phyloP scores from a whole-genome alignment of 1,140 invertebrate species.

The Pemphigus obesinymphae region DNA sequence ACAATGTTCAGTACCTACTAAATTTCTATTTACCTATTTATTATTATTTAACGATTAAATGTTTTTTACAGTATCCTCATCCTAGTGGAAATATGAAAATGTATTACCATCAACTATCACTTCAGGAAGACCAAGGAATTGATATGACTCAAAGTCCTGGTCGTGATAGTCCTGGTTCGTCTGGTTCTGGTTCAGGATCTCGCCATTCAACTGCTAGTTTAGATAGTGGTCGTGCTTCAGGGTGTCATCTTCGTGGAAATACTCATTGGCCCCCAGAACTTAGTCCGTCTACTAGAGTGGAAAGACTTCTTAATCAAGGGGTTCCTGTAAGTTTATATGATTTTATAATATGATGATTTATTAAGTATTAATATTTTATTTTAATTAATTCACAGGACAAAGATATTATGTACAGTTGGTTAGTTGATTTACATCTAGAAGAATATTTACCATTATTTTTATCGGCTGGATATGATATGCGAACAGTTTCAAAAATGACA shows the following conservation, averaged over 20 bases:
- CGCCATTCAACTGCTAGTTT: conserved; percentile 87
- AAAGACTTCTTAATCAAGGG: conserved; percentile 62
- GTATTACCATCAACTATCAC: conserved; percentile 67
- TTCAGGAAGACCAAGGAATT: conserved; percentile 67
- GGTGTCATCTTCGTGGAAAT: conserved; percentile 59
- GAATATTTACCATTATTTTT: conserved; percentile 93
- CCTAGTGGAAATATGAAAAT: conserved; percentile 24
- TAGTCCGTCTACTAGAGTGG: conserved; percentile 54
- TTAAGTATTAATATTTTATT: not conserved
- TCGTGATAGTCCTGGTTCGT: conserved; percentile 80
- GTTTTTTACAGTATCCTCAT: conserved; percentile 11
- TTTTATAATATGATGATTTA: not conserved
- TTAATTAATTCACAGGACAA: conserved; percentile 63
- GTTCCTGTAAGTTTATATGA: conserved; percentile 52
- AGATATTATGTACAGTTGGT: conserved; percentile 90
- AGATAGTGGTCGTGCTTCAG: conserved; percentile 84
- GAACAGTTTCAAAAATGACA: conserved; percentile 95
- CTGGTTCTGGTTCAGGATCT: conserved; percentile 65
- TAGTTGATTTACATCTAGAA: conserved; percentile 90
- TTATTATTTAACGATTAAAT: conserved; percentile 2
- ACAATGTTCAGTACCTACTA: not conserved
- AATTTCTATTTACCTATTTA: not conserved
- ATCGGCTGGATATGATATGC: conserved; percentile 93
- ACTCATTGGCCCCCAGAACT: conserved; percentile 69
- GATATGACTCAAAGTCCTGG: conserved; percentile 78